Percentiles rank a stretch among this genome's conserved stretches.
These are phyloP conservation scores for Fregetta grallaria DNA, from an alignment of 2,113 vertebrate genomes.

Conservation along the genomic window DNA sequence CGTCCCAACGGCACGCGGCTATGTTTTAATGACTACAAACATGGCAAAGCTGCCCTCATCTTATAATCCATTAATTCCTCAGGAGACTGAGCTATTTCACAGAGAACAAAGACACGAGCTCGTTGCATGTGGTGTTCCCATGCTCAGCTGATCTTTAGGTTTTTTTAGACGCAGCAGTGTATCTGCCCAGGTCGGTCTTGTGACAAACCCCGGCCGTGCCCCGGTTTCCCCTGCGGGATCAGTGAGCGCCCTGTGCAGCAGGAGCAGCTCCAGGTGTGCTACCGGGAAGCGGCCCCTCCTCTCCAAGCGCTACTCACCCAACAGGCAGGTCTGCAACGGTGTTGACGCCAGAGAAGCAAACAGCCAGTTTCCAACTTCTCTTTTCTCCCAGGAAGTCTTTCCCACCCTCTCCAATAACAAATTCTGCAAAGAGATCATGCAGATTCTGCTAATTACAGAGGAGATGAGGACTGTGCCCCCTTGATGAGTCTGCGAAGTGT, in stretches of 20 bases:
- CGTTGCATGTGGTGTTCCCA: not conserved
- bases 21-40: not conserved
- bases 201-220: not conserved
- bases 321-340: accelerated
- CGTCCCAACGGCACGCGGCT: accelerated
- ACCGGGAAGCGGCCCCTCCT: accelerated
- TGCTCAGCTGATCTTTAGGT: not conserved
- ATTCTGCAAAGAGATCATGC: not conserved
- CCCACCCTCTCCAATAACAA: not conserved
- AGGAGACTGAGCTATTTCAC: not conserved
- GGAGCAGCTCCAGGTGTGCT: not conserved
- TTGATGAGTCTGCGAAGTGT: not conserved
- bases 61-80: constrained; percentile 9
- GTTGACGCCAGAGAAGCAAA: not conserved
- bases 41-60: not conserved
- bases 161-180: not conserved
- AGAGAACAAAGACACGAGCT: not conserved
- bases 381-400: not conserved
- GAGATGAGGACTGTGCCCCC: not conserved
- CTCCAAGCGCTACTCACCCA: not conserved
- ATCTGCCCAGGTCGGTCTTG: not conserved
- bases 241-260: not conserved
- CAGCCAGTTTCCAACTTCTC: not conserved
- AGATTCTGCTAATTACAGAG: not conserved
- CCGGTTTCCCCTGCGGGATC: not conserved